Conservation (phyloP, 2,113 vertebrate species). For the Emydura subglobosa region DNA sequence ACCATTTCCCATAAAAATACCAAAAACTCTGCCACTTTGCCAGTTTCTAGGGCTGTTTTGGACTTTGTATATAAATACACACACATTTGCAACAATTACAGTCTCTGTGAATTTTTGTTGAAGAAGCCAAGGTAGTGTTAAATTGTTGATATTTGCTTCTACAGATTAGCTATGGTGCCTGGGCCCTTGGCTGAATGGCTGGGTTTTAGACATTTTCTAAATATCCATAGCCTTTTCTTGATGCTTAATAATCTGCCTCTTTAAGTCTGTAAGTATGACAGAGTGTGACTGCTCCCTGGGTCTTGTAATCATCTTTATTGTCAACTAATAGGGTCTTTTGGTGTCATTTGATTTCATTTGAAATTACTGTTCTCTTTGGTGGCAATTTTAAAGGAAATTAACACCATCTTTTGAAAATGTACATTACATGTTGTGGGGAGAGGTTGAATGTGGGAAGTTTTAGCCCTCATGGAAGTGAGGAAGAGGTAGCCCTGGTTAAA, state of each 20-base stretch:
- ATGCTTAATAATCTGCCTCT: not conserved
- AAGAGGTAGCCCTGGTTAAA: constrained; percentile 48
- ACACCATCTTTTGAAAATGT: constrained; percentile 61
- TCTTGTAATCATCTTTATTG: constrained; percentile 52
- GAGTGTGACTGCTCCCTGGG: constrained; percentile 3
- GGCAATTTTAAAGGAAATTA: constrained; percentile 71
- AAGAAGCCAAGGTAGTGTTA: not conserved
- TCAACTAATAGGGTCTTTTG: constrained; percentile 61
- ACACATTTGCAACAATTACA: not conserved
- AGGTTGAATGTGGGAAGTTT: constrained; percentile 49
- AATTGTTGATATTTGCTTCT: not conserved
- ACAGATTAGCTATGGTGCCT: not conserved
- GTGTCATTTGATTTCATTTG: constrained; percentile 13
- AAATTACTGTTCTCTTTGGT: constrained; percentile 53
- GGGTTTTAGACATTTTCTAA: not conserved
- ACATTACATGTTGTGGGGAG: constrained; percentile 55
- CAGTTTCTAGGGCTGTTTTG: not conserved
- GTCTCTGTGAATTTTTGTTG: not conserved
- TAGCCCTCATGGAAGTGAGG: constrained; percentile 46
- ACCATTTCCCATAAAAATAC: not conserved
- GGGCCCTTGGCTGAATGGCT: not conserved
- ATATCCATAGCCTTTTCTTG: not conserved
- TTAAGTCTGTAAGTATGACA: not conserved
- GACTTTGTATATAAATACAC: not conserved
- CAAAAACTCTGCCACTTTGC: not conserved